Evolutionary conservation across 2,888 invertebrate genomes (phyloP).

Genomic region (Mesochorus sp.): DNA sequence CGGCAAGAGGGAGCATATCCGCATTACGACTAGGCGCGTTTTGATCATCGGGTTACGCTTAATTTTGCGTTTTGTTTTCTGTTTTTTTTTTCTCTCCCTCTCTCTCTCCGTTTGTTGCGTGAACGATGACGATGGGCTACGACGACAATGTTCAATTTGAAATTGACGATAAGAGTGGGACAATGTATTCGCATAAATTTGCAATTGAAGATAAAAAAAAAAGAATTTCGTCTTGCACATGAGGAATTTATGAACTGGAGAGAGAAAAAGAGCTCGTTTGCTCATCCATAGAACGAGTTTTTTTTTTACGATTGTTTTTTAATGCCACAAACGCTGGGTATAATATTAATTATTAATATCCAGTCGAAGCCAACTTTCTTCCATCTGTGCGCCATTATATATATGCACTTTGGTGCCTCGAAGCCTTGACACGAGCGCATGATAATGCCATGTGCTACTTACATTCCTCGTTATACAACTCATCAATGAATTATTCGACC

Average conservation of each 20-base stretch:
- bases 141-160: neutral
- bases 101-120: neutral
- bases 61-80: constrained; percentile 22
- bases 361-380: constrained; percentile 27
- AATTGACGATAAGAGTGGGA: no score
- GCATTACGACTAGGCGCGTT: constrained; percentile 55
- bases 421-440: constrained; percentile 57
- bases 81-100: neutral
- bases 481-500: constrained; percentile 57
- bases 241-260: neutral
- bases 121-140: neutral
- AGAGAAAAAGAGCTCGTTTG: neutral
- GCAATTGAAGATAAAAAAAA: no score
- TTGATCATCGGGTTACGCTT: constrained; percentile 45
- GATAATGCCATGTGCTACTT: constrained; percentile 34
- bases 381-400: neutral
- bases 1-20: constrained; percentile 47
- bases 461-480: constrained; percentile 51
- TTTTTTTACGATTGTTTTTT: no score
- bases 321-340: no score
- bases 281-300: neutral
- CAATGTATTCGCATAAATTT: no score
- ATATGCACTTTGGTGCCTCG: constrained; percentile 3
- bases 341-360: no score
- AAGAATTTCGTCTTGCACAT: neutral